Percentiles rank a stretch among this genome's conserved stretches.
phyloP scores from a whole-genome alignment of 2,797 vertebrate species.

The Hydrocynus forskahlii region DNA sequence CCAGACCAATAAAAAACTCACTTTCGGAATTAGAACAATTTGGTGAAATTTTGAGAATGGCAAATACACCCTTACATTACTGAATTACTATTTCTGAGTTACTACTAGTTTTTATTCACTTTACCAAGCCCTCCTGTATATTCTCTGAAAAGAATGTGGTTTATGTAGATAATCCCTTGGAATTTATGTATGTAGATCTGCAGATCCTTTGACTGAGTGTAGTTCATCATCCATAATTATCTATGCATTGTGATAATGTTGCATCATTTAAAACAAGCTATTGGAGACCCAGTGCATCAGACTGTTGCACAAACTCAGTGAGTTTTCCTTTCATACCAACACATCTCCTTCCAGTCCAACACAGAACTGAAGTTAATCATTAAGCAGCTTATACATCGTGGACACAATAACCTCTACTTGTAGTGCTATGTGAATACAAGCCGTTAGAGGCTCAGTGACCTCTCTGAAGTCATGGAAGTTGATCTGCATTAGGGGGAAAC shows the following conservation, averaged over 20 bases:
- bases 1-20: no score
- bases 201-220: no score
- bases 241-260: neutral
- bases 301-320: no score
- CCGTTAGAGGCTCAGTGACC: conserved; percentile 2
- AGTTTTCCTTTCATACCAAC: neutral
- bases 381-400: neutral
- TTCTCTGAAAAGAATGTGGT: no score
- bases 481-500: neutral
- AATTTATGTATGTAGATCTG: no score
- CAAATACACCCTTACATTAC: neutral
- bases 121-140: no score
- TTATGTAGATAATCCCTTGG: no score
- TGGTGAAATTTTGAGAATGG: neutral
- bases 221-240: no score
- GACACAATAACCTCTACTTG: neutral
- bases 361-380: neutral
- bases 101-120: no score
- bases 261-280: neutral
- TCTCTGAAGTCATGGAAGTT: conserved; percentile 10
- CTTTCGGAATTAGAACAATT: neutral
- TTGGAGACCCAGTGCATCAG: neutral
- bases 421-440: neutral
- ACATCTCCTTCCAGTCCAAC: neutral
- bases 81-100: no score